Conservation (phyloP, 2,888 invertebrate species). For the Lymantria dispar region DNA sequence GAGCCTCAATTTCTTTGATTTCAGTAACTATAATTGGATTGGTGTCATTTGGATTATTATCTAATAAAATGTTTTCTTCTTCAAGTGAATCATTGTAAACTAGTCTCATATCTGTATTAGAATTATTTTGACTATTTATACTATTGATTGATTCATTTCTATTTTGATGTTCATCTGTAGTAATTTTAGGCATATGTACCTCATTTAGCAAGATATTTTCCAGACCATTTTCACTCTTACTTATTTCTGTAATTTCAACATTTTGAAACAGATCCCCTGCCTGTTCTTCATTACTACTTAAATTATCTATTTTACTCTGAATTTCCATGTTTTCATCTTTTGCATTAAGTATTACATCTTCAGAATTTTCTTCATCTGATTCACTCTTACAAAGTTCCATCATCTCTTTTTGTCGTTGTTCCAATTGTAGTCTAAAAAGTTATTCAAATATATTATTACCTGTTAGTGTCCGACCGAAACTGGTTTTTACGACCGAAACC, state of each 20-base stretch:
- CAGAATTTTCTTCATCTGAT: conserved; percentile 27
- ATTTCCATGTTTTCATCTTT: not conserved
- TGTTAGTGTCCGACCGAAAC: too few relatives aligned
- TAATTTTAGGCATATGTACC: not conserved
- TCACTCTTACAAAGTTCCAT: conserved; percentile 90
- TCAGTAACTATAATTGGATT: conserved; percentile 4
- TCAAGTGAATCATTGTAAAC: conserved; percentile 38
- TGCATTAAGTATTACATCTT: not conserved
- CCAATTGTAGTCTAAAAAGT: conserved; percentile 82
- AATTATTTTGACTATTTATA: conserved; percentile 21
- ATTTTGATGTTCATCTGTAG: conserved; percentile 7
- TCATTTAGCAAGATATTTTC: not conserved
- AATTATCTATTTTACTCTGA: not conserved
- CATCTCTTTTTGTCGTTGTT: conserved; percentile 88
- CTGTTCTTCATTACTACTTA: not conserved
- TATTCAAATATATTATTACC: not conserved
- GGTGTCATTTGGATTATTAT: conserved; percentile 10
- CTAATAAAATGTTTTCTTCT: conserved; percentile 31
- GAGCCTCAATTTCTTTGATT: conserved; percentile 5
- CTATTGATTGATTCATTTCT: not conserved
- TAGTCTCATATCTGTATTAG: conserved; percentile 35
- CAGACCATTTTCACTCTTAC: conserved; percentile 2
- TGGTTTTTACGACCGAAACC: too few relatives aligned
- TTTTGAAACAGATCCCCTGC: not conserved
- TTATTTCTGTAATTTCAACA: conserved; percentile 3